Evolutionary conservation across 2,888 invertebrate species (phyloP).

Genomic region (Hyalella azteca): DNA sequence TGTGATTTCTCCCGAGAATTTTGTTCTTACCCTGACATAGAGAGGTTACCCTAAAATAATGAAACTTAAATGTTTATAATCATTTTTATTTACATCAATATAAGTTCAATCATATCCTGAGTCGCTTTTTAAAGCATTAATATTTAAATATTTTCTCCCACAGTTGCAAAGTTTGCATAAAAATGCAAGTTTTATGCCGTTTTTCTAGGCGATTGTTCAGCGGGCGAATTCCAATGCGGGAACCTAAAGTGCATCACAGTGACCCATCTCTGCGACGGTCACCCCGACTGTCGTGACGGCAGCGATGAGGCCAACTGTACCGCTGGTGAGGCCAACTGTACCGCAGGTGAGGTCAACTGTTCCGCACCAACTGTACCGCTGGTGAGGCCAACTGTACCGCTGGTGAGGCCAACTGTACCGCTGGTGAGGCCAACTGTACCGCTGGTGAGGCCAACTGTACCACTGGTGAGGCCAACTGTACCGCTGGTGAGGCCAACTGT

Average conservation of each 20-base stretch:
- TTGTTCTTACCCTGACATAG: no score
- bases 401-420: background rate
- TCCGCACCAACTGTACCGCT: background rate
- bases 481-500: background rate
- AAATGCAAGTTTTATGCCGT: background rate
- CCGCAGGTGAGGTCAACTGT: background rate
- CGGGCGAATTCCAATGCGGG: background rate
- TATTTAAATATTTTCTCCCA: background rate
- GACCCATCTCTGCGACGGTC: background rate
- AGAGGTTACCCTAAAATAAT: no score
- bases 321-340: background rate
- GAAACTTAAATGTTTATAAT: no score
- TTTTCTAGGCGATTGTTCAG: background rate
- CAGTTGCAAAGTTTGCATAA: background rate
- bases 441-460: background rate
- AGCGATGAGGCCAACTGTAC: slow-evolving; percentile 23
- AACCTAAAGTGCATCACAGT: background rate
- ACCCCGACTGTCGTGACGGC: background rate
- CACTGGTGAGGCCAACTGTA: background rate
- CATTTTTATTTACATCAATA: background rate
- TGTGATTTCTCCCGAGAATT: no score
- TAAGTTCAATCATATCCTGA: background rate
- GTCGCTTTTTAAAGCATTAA: background rate
- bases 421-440: background rate
- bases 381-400: background rate